A percentile compares a stretch with the other conserved stretches of the same genome.
These are phyloP conservation scores for Lepidochrysops patricia DNA, from an alignment of 2,888 invertebrate genomes.

Conservation along the genomic window DNA sequence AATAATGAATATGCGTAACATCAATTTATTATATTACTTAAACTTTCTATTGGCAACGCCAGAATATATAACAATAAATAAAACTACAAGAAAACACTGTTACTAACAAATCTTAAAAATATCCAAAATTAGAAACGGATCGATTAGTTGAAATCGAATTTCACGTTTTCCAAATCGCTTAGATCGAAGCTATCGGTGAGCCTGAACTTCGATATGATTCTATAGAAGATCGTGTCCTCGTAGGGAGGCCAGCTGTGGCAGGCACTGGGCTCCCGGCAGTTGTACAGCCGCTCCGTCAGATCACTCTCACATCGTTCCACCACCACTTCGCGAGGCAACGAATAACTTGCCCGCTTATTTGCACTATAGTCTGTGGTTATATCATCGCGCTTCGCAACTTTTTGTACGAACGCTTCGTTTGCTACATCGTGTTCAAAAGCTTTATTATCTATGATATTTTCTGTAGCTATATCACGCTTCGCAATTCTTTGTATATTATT, in stretches of 20 bases:
- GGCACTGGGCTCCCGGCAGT: slow-evolving; percentile 35
- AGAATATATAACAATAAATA: no score
- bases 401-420: no score
- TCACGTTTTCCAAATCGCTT: slow-evolving; percentile 38
- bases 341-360: no score
- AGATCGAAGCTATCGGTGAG: slow-evolving; percentile 65
- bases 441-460: no score
- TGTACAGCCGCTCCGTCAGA: slow-evolving; percentile 34
- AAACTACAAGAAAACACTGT: background rate
- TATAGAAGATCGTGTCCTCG: slow-evolving; percentile 56
- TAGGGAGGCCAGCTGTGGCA: slow-evolving; percentile 57
- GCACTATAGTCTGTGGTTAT: no score
- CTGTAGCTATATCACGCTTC: no score
- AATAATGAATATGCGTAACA: no score
- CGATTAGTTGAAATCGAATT: background rate
- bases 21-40: no score
- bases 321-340: slow-evolving; percentile 16
- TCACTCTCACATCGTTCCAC: slow-evolving; percentile 15
- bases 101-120: background rate
- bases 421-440: no score
- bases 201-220: slow-evolving; percentile 54
- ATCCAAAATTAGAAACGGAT: background rate
- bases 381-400: background rate
- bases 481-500: no score
- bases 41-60: no score